Base-by-base conservation (phyloP, 2,888 invertebrate species). In the Dysmachus trigonus region DNA sequence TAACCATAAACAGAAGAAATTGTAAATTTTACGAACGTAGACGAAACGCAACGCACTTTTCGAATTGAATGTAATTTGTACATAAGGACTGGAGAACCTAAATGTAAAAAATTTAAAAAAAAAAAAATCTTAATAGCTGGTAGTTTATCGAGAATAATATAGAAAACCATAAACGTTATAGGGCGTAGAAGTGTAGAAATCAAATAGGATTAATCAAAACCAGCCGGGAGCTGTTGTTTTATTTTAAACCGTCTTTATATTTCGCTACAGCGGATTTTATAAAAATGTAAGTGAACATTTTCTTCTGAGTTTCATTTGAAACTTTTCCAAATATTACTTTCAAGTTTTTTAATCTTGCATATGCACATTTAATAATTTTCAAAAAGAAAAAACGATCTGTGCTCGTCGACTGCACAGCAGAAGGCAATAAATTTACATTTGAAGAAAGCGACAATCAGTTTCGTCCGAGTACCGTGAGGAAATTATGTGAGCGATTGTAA, bases 31-130 rank as follows among this genome's bases (percentile, higher is more conserved):
- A 35, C 74, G 47, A 85, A 83, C 85, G 62, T 27, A 85, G 22
- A 73, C 72, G 72, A 85, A 85, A 41, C 85, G 88, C 88, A 88
- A 88, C 86, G 88, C 88, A 88, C 88, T 88, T 87, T 72, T 88
- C 86, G 88, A 88, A 88, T 88, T 88, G 88, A 88, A 87, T 74
- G 74, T 74, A 74, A 74, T 74, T 33, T 74, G 33, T 74, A 74
- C 35, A n/a, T 74, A 74, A 74, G 74, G 31, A 31, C 74, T 22
- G 30, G 35, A 33, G 22, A 74, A 74, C 8, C 33, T 35, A 74
- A 74, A 74, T 74, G 35, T 74, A 74, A 74, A 74, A 41, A 41
- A 10, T n/a, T n/a, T n/a, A 41, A 41, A 41, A 31, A 31, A 31
- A 5, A 31, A 31, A 31, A 31, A 3, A 74, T 27, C 8, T 35